Conservation (phyloP, 2,113 vertebrate genomes). For the Pollachius pollachius region DNA sequence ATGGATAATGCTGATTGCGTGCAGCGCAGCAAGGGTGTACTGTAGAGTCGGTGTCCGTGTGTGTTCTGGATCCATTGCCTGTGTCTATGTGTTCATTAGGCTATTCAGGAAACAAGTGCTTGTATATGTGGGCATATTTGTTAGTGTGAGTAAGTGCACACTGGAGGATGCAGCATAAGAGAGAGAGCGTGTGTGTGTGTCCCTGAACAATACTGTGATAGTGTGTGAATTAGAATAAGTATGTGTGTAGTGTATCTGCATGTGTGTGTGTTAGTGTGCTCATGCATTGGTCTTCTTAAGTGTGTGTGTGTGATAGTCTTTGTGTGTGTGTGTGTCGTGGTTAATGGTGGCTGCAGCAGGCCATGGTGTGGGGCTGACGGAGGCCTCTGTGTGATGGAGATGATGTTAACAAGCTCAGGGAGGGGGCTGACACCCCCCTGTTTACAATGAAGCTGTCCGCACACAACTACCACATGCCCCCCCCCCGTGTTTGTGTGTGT, state of each 20-base stretch:
- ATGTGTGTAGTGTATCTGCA: neutral
- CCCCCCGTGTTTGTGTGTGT: neutral
- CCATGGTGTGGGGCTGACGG: conserved; percentile 74
- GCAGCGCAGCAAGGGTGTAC: conserved; percentile 35
- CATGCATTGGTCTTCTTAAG: conserved; percentile 1
- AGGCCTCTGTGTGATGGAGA: conserved; percentile 77
- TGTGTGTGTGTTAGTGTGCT: conserved; percentile 26
- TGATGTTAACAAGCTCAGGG: conserved; percentile 80
- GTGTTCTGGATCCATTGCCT: neutral
- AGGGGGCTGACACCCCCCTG: conserved; percentile 73
- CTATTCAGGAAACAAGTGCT: conserved; percentile 18
- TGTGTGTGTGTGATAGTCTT: conserved; percentile 58
- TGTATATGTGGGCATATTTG: conserved; percentile 11
- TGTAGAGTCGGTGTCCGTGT: neutral
- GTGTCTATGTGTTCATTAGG: conserved; percentile 24
- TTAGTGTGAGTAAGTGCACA: neutral
- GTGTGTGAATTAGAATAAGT: neutral
- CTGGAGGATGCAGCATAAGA: conserved; percentile 22
- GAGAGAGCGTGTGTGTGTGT: conserved; percentile 8
- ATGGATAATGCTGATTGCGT: conserved; percentile 77
- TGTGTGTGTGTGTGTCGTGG: conserved; percentile 53
- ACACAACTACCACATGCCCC: conserved; percentile 62
- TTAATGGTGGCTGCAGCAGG: conserved; percentile 79
- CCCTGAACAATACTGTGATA: neutral
- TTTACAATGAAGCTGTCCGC: conserved; percentile 80